A percentile compares a stretch with the other conserved stretches of the same genome.
These are phyloP conservation scores for Drosophila bunnanda DNA, from an alignment of 2,888 invertebrate genomes.

Conservation along the genomic window DNA sequence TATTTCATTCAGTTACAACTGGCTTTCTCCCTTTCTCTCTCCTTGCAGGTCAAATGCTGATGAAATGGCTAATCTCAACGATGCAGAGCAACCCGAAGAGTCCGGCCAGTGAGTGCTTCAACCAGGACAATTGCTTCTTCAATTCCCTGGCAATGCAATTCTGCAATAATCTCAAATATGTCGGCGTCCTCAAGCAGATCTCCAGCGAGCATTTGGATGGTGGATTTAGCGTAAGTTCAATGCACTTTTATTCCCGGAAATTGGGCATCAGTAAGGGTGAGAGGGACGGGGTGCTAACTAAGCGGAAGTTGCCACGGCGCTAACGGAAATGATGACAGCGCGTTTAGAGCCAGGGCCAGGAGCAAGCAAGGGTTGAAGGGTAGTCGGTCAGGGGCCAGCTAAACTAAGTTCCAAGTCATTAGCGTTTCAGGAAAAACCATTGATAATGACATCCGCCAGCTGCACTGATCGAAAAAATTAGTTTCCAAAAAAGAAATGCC, in stretches of 20 bases:
- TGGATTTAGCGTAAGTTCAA: constrained; percentile 72
- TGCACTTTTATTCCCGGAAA: constrained; percentile 61
- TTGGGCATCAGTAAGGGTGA: constrained; percentile 51
- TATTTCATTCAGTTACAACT: constrained; percentile 36
- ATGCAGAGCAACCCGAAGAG: constrained; percentile 84
- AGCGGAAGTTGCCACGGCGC: constrained; percentile 70
- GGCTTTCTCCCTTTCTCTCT: background rate
- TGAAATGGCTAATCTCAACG: constrained; percentile 94
- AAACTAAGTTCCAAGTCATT: constrained; percentile 50
- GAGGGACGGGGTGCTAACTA: constrained; percentile 54
- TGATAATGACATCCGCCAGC: constrained; percentile 38
- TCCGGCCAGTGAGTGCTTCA: constrained; percentile 82
- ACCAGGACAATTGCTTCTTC: constrained; percentile 87
- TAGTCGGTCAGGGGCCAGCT: background rate
- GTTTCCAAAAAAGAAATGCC: no score
- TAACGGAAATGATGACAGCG: constrained; percentile 63
- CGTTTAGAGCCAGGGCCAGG: constrained; percentile 9
- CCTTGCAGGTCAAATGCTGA: constrained; percentile 92
- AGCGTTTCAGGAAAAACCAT: constrained; percentile 45
- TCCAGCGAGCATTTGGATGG: constrained; percentile 85
- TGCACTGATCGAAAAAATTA: constrained; percentile 1
- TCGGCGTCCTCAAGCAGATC: constrained; percentile 93
- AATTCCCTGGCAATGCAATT: constrained; percentile 92
- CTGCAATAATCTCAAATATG: constrained; percentile 94
- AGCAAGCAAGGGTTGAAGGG: background rate